Evolutionary conservation across 2,113 vertebrate genomes (phyloP), one percentile per base, ranked within the genome.

Genomic region (Tilapia sparmanii): DNA sequence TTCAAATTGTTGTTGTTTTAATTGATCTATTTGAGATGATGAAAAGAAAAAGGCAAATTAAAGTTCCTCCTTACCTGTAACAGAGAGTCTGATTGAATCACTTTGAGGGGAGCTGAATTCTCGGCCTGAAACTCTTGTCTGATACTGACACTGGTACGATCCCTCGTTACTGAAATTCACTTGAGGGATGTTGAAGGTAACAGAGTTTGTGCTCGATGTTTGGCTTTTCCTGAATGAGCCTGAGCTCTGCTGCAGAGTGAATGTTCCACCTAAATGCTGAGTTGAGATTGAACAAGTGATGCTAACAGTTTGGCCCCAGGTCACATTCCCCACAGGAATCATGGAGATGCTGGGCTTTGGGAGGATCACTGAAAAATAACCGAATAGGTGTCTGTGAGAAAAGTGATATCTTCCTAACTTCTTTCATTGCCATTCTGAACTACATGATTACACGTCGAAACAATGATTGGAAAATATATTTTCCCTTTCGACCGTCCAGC

Each of bases 121-220:
- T 61, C 0, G 5, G 0, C 15, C 4, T 9, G 18, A 50, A 0
- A 50, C 0, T 0, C 47, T 50, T 9, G 47, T 9, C 47, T 52
- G 16, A 52, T 52, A 52, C 4, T 19, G 47, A 52, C 47, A 52
- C 18, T 52, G 47, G 18, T 52, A 52, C 4, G 4, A 50, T 9
- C 47, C 47, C 8, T 50, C 47, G 5, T 19, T 50, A 50, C 8
- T 50, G 1, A 52, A 19, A 3, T 4, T 50, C 47, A 50, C 18
- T 50, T 50, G 16, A 50, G 47, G 2, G 8, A 50, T 50, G 0
- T 50, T 50, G 0, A 50, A 50, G 7, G 7, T 2, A 50, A 0
- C 1, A 18, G 47, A 50, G 47, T 18, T 50, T 50, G 8, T 18
- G 0, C 47, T 50, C 0, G 47, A 50, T 18, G 2, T 50, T 50